Conservation (phyloP, 1,140 invertebrate genomes). For the Charaxes varanes region DNA sequence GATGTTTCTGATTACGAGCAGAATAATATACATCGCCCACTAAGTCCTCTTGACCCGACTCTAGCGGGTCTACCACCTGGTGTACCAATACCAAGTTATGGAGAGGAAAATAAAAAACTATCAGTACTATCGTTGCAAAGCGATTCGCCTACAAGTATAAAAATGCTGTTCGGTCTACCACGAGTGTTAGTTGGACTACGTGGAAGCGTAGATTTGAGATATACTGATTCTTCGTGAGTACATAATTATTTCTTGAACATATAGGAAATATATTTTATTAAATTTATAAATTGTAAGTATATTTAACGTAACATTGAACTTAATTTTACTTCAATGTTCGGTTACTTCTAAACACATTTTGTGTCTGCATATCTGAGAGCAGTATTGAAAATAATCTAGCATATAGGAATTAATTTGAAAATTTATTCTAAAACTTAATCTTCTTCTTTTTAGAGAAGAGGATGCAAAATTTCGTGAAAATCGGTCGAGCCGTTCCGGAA, state of each 20-base stretch:
- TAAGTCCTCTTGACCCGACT: conserved; percentile 29
- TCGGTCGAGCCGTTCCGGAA: too few species aligned
- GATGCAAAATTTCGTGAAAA: too few species aligned
- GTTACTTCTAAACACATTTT: too few species aligned
- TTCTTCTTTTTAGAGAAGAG: too few species aligned
- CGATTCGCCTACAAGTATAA: conserved; percentile 84
- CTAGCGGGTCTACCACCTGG: conserved; percentile 41
- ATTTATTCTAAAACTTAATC: too few species aligned
- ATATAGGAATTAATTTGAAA: too few species aligned
- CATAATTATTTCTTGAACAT: conserved; percentile 15
- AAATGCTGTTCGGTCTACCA: conserved; percentile 88
- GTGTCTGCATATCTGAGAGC: too few species aligned
- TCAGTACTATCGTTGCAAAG: conserved; percentile 81
- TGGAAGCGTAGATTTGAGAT: conserved; percentile 87
- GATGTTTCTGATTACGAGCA: conserved; percentile 45
- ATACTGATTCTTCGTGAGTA: conserved; percentile 83
- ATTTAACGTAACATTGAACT: too few species aligned
- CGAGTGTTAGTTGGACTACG: conserved; percentile 87
- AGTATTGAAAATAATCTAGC: too few species aligned
- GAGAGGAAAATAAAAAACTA: conserved; percentile 65
- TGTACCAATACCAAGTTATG: conserved; percentile 34
- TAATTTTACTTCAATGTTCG: too few species aligned
- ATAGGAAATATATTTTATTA: too few species aligned
- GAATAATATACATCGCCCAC: conserved; percentile 50
- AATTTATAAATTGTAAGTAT: too few species aligned